These are phyloP conservation scores for Micromys minutus DNA, from an alignment of 2,113 vertebrate species.

Conservation along the genomic window DNA sequence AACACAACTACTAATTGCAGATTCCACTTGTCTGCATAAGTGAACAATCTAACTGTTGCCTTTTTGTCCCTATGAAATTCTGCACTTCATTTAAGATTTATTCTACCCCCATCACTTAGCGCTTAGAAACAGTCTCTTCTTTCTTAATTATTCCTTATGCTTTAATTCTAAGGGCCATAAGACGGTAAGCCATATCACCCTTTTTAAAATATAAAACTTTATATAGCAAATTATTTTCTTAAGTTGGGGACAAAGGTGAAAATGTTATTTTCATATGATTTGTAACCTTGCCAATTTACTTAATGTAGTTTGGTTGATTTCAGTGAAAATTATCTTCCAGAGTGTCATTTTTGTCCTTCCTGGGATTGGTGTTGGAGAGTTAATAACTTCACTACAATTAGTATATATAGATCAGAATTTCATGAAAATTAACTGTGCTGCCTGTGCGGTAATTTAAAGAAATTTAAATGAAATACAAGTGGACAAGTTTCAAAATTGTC, in stretches of 20 bases:
- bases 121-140: conserved; percentile 76
- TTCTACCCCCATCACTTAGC: conserved; percentile 83
- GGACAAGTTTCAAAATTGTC: not conserved
- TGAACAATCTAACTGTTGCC: conserved; percentile 84
- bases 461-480: not conserved
- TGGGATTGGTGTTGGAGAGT: not conserved
- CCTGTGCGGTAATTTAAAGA: not conserved
- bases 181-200: conserved; percentile 61
- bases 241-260: not conserved
- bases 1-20: conserved; percentile 89
- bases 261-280: not conserved
- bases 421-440: not conserved
- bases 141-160: conserved; percentile 80
- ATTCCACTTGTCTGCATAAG: conserved; percentile 85
- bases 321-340: not conserved
- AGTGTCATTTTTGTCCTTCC: not conserved
- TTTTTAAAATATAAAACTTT: not conserved
- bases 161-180: conserved; percentile 82
- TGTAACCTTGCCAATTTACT: not conserved
- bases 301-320: not conserved
- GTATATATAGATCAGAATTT: not conserved
- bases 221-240: not conserved
- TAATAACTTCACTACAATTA: not conserved
- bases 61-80: conserved; percentile 87
- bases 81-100: conserved; percentile 84